Conservation (phyloP, 2,888 invertebrate species). For the Autographa pulchrina region DNA sequence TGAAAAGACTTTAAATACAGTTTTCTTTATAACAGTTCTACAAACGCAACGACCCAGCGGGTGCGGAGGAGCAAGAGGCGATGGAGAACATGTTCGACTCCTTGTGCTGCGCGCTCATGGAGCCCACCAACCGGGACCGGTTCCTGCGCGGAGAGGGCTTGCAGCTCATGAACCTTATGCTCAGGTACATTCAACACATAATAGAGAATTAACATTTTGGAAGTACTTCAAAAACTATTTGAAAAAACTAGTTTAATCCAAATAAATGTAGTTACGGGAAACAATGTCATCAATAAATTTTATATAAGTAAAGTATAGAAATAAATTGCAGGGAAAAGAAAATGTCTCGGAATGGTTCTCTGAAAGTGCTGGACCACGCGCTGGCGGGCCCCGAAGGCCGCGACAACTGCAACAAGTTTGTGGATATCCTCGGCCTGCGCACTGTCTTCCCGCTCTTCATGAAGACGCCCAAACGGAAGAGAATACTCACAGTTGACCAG, state of each 20-base stretch:
- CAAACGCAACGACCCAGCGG: slow-evolving; percentile 97
- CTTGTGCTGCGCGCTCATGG: slow-evolving; percentile 97
- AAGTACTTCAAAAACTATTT: too few species aligned
- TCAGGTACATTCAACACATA: slow-evolving; percentile 88
- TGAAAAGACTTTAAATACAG: too few species aligned
- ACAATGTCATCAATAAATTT: not conserved
- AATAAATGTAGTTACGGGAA: too few species aligned
- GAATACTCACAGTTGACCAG: slow-evolving; percentile 95
- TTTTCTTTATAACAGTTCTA: slow-evolving; percentile 91
- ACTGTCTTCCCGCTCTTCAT: slow-evolving; percentile 99
- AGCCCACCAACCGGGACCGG: slow-evolving; percentile 95
- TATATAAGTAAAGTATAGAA: too few species aligned
- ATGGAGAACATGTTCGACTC: slow-evolving; percentile 99
- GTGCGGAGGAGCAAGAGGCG: slow-evolving; percentile 98
- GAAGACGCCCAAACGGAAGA: slow-evolving; percentile 98
- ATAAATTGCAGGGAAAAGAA: slow-evolving; percentile 93
- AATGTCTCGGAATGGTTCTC: slow-evolving; percentile 97
- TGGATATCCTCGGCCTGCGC: slow-evolving; percentile 98
- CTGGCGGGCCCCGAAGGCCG: slow-evolving; percentile 97
- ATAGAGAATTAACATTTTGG: too few species aligned
- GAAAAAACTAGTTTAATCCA: too few species aligned
- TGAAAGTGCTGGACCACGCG: slow-evolving; percentile 99
- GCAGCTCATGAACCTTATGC: slow-evolving; percentile 99
- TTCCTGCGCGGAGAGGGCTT: slow-evolving; percentile 99
- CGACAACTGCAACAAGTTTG: slow-evolving; percentile 99